Conservation (phyloP, 1,140 invertebrate genomes). For the Spodoptera frugiperda region DNA sequence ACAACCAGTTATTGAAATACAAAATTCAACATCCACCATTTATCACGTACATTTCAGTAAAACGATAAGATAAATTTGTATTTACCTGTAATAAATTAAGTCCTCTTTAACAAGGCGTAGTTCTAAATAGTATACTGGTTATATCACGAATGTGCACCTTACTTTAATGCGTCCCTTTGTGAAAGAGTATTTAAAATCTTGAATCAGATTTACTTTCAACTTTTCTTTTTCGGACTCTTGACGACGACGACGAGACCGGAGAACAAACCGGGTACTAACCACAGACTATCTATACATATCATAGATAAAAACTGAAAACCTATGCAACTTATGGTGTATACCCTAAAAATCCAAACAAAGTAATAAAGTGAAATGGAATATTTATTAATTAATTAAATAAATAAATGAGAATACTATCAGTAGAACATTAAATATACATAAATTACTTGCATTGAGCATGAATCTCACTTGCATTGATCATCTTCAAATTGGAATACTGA, state of each 20-base stretch:
- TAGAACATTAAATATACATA: too few relatives aligned
- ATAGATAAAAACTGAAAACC: neutral
- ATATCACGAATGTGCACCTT: constrained; percentile 2
- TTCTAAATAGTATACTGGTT: neutral
- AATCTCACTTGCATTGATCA: too few relatives aligned
- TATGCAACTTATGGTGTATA: too few relatives aligned
- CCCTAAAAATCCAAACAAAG: too few relatives aligned
- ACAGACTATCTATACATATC: constrained; percentile 9
- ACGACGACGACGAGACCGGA: constrained; percentile 13
- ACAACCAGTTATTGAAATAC: neutral
- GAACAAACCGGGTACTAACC: constrained; percentile 9
- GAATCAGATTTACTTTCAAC: constrained; percentile 24
- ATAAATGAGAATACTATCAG: too few relatives aligned
- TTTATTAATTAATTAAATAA: too few relatives aligned
- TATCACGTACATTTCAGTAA: constrained; percentile 17
- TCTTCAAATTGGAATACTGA: too few relatives aligned
- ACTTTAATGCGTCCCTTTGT: neutral
- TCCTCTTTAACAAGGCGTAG: neutral
- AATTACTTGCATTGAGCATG: too few relatives aligned
- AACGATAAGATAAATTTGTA: constrained; percentile 39
- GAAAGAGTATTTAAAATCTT: constrained; percentile 5
- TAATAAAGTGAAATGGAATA: too few relatives aligned
- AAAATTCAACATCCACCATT: constrained; percentile 27
- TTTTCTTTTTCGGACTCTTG: constrained; percentile 11
- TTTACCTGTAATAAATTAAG: constrained; percentile 25